Evolutionary conservation across 1,140 invertebrate genomes (phyloP).

Genomic region (Gonatopus flavifemur): DNA sequence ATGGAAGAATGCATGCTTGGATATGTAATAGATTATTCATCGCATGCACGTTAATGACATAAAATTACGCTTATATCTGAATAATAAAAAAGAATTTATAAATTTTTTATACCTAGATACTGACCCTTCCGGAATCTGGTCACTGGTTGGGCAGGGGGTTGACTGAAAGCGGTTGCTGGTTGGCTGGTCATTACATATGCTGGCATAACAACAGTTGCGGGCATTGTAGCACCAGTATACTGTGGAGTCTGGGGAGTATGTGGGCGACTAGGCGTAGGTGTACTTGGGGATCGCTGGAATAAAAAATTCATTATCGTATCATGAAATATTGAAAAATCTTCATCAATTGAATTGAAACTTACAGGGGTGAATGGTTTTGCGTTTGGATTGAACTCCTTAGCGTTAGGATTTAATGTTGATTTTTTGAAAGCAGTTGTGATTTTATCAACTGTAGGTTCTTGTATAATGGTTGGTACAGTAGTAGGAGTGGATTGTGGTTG

Average conservation of each 20-base stretch:
- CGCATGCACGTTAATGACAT: too few species aligned
- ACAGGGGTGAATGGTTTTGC: slow-evolving; percentile 85
- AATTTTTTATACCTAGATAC: slow-evolving; percentile 38
- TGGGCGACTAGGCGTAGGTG: slow-evolving; percentile 70
- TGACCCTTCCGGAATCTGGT: slow-evolving; percentile 57
- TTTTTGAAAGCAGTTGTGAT: slow-evolving; percentile 69
- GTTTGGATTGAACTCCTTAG: slow-evolving; percentile 88
- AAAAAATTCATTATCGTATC: not conserved
- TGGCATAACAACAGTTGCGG: slow-evolving; percentile 57
- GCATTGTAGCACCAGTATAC: slow-evolving; percentile 52
- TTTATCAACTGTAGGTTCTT: slow-evolving; percentile 60
- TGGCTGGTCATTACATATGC: slow-evolving; percentile 59
- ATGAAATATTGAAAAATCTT: not conserved
- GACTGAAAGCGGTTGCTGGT: slow-evolving; percentile 56
- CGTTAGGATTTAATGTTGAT: slow-evolving; percentile 83
- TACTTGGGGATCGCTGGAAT: slow-evolving; percentile 65
- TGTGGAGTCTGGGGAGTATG: slow-evolving; percentile 84
- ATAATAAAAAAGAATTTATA: slow-evolving; percentile 9
- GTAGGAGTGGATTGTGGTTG: slow-evolving; percentile 33
- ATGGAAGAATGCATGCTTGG: too few species aligned
- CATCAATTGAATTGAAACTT: slow-evolving; percentile 50
- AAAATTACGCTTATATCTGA: not conserved
- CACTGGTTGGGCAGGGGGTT: slow-evolving; percentile 55
- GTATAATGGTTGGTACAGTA: slow-evolving; percentile 37
- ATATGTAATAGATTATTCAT: too few species aligned